These are phyloP conservation scores for Jacana jacana DNA, from an alignment of 2,113 vertebrate species.

Conservation along the genomic window DNA sequence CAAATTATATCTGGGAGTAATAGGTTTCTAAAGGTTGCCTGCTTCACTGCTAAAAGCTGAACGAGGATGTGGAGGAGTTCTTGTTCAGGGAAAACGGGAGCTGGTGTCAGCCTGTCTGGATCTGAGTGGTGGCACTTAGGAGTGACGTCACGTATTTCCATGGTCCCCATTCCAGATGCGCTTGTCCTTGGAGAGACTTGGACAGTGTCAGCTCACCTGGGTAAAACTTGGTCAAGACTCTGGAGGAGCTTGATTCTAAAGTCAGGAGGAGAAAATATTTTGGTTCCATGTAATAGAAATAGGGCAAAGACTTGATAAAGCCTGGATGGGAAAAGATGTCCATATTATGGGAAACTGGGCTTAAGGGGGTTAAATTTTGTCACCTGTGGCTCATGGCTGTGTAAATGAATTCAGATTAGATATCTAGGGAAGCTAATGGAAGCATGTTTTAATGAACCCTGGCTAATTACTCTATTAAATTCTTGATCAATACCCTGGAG, in stretches of 20 bases:
- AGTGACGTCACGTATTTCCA: background rate
- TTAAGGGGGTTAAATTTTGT: background rate
- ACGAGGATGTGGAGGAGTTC: background rate
- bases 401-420: slow-evolving; percentile 31
- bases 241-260: background rate
- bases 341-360: background rate
- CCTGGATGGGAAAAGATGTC: background rate
- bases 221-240: background rate
- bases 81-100: background rate
- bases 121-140: background rate
- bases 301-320: background rate
- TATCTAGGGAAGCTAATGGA: slow-evolving; percentile 13
- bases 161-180: background rate
- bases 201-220: background rate
- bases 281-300: background rate
- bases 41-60: background rate
- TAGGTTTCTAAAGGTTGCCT: background rate
- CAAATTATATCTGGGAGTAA: background rate
- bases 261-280: background rate
- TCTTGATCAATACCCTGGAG: slow-evolving; percentile 44
- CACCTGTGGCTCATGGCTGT: background rate
- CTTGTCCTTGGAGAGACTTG: background rate
- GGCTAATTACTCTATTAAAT: slow-evolving; percentile 48
- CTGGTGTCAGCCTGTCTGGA: accelerated
- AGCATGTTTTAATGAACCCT: slow-evolving; percentile 38